Conservation (phyloP, 1,140 invertebrate genomes). For the Calliphora vicina region DNA sequence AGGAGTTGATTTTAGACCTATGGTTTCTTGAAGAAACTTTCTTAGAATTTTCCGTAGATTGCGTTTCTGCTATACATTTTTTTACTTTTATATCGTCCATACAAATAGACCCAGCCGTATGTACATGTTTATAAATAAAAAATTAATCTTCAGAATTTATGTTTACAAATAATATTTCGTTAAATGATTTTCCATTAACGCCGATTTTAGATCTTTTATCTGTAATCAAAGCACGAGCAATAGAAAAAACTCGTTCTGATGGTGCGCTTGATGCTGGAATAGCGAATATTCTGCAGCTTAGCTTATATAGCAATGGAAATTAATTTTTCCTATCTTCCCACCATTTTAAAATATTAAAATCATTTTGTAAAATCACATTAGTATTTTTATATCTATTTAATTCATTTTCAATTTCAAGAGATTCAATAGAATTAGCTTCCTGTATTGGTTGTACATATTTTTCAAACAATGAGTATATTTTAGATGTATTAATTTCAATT, state of each 20-base stretch:
- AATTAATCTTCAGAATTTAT: constrained; percentile 10
- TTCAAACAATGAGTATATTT: constrained; percentile 3
- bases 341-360: constrained; percentile 28
- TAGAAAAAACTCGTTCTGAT: constrained; percentile 8
- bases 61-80: too few relatives aligned
- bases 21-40: too few relatives aligned
- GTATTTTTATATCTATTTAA: constrained; percentile 25
- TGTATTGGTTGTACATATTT: not conserved
- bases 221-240: constrained; percentile 3
- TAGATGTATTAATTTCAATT: not conserved
- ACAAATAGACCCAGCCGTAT: too few relatives aligned
- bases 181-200: constrained; percentile 19
- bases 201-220: constrained; percentile 18
- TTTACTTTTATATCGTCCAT: too few relatives aligned
- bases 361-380: not conserved
- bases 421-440: not conserved
- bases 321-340: constrained; percentile 6
- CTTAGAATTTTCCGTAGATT: too few relatives aligned
- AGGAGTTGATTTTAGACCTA: too few relatives aligned
- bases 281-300: not conserved
- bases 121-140: not conserved
- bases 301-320: constrained; percentile 3
- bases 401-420: constrained; percentile 21
- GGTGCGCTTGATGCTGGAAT: constrained; percentile 11
- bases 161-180: constrained; percentile 22